Conservation (phyloP, 1,140 invertebrate genomes). For the Paraescarpia echinospica region DNA sequence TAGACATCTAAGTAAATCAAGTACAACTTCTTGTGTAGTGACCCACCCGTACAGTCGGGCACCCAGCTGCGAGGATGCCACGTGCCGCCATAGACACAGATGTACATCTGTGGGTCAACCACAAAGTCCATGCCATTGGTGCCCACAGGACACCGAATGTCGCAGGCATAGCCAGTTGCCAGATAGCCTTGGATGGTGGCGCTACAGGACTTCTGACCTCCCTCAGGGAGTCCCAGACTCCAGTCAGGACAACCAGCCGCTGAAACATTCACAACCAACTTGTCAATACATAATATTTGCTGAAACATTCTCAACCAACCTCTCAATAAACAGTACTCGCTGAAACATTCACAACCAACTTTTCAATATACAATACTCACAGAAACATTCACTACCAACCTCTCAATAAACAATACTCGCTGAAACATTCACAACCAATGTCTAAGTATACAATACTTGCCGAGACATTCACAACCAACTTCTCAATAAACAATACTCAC, state of each 20-base stretch:
- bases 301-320: background rate
- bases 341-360: background rate
- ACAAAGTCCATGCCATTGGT: background rate
- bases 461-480: background rate
- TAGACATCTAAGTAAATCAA: no score
- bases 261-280: background rate
- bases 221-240: background rate
- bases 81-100: background rate
- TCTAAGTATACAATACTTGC: background rate
- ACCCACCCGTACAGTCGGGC: background rate
- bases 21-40: no score
- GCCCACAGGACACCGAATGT: background rate
- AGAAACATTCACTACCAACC: background rate
- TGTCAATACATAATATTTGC: background rate
- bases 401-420: background rate
- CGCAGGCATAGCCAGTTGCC: background rate
- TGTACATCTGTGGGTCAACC: background rate
- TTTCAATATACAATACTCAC: background rate
- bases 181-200: background rate
- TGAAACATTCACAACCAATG: background rate
- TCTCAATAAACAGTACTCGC: background rate
- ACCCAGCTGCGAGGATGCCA: background rate
- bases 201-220: background rate
- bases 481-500: background rate
- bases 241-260: background rate